Evolutionary conservation across 2,113 vertebrate species (phyloP).

Genomic region (Erythrocebus patas): DNA sequence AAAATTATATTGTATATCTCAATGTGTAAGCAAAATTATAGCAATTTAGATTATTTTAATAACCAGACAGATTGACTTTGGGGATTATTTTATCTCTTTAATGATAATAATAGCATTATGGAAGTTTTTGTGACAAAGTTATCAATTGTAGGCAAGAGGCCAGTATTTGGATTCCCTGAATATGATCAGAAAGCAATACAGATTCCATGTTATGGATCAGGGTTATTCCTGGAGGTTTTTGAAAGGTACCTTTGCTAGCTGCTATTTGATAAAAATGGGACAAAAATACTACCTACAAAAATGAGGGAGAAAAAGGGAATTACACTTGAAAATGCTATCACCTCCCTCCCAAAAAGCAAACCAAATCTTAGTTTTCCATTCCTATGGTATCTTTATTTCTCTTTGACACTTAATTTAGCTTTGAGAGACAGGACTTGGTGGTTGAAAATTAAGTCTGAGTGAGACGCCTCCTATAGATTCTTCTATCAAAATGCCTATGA

Average conservation of each 20-base stretch:
- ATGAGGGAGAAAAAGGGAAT: background rate
- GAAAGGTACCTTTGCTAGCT: background rate
- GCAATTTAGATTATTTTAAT: background rate
- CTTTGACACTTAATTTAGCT: background rate
- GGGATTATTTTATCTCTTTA: background rate
- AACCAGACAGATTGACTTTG: background rate
- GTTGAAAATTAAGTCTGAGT: background rate
- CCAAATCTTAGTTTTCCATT: background rate
- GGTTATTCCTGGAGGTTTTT: background rate
- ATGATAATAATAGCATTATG: background rate
- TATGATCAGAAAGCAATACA: background rate
- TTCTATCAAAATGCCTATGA: background rate
- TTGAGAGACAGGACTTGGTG: background rate
- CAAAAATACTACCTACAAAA: background rate
- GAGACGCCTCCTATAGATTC: background rate
- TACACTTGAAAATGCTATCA: background rate
- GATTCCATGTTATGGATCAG: background rate
- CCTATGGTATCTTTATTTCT: background rate
- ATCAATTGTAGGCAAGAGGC: background rate
- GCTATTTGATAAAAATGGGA: background rate
- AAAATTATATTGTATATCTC: background rate
- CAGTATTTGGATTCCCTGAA: background rate
- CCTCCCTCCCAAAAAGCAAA: background rate
- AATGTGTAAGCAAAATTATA: background rate
- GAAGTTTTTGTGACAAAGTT: background rate